Base-by-base conservation (phyloP, 1,140 invertebrate species). In the Drosophila trapezifrons region DNA sequence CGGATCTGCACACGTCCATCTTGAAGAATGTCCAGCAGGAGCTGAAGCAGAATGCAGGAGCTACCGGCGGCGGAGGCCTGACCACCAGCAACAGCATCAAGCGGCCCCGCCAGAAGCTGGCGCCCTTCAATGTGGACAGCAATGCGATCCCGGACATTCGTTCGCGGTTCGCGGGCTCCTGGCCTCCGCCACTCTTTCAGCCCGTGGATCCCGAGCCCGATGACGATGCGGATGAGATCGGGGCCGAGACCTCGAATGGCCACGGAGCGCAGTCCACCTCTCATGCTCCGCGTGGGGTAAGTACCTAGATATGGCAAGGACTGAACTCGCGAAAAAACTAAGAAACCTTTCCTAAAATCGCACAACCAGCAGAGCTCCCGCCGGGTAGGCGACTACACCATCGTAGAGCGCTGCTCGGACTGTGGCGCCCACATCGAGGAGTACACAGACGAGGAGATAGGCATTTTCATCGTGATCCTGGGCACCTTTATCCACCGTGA, bases 401-500 rank as follows among this genome's bases (percentile, higher is more conserved):
- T 96, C 49, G 94, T 94, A 70, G 94, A 96, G 49, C 93, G 95
- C 92, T 95, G 92, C 86, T 94, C 95, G 3, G 96, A 98, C 91
- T 98, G 97, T 92, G 97, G 97, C 43, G 94, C 94, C 57, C 91
- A 96, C 2, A 94, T 96, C 76, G 98, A 99, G 93, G 96, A 98
- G 87, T 99, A 99, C 92, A 98, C 96, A 76, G 98, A 99, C 92
- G 98, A 99, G 92, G 98, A 99, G 91, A 94, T 99, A 38, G 98
- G 98, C 1, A 93, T 99, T 25, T 97, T 98, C 90, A 97, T 99
- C 70, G 97, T 99, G 27, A 96, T 97, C 59, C 92, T 99, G 49
- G 97, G 97, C 22, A 99, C 98, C 1, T 99, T 98, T 92, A 97
- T 99, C 66, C 98, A 99, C 92, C 94, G 98, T 43, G 98, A 99